phyloP scores from a whole-genome alignment of 64 coral and sea anemone species.

The Actinia equina region DNA sequence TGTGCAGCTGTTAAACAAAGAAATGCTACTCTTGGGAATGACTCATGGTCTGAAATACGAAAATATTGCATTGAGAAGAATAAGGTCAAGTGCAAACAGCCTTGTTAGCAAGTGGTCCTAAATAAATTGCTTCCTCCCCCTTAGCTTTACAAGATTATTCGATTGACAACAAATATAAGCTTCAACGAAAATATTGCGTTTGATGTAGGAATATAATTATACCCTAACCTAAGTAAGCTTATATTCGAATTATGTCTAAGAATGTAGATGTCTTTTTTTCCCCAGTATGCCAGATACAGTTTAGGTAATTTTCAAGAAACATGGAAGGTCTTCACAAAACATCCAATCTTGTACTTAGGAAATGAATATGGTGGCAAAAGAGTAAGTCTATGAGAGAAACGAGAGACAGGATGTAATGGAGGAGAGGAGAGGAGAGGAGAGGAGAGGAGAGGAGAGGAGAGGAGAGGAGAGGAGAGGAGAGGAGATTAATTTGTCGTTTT shows the following conservation, averaged over 20 bases:
- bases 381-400: constrained; percentile 4
- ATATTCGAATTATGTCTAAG: too few relatives aligned
- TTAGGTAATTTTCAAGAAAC: constrained; percentile 72
- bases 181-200: too few relatives aligned
- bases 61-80: background rate
- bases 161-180: background rate
- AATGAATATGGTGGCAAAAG: constrained; percentile 51
- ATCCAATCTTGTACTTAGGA: constrained; percentile 61
- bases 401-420: background rate
- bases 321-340: constrained; percentile 60
- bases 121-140: too few relatives aligned
- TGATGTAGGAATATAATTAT: too few relatives aligned
- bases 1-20: too few relatives aligned
- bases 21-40: too few relatives aligned
- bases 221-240: too few relatives aligned
- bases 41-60: background rate
- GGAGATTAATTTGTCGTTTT: background rate
- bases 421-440: background rate
- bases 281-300: constrained; percentile 48
- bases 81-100: too few relatives aligned
- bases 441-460: background rate
- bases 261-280: background rate
- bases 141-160: too few relatives aligned
- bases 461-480: background rate
- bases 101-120: background rate